phyloP scores from a whole-genome alignment of 2,113 vertebrate species.

The Rhagologus leucostigma region DNA sequence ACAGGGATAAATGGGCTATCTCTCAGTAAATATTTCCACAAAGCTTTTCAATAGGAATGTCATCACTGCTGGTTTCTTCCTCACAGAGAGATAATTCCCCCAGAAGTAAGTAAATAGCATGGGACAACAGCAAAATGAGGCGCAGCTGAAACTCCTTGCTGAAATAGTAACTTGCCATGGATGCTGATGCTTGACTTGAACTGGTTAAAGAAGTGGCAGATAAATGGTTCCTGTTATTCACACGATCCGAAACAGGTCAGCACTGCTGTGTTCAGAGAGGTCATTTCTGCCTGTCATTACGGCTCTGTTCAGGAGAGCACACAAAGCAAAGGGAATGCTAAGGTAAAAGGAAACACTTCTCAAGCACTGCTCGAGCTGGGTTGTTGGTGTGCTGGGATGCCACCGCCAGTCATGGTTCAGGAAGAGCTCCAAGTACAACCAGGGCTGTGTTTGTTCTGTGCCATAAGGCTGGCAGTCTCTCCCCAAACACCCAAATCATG shows the following conservation, averaged over 20 bases:
- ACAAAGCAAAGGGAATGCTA: neutral
- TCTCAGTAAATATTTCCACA: neutral
- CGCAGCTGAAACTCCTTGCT: neutral
- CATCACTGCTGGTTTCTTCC: neutral
- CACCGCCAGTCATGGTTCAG: neutral
- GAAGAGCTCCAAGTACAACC: neutral
- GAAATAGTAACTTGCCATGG: neutral
- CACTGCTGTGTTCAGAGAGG: neutral
- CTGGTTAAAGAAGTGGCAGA: neutral
- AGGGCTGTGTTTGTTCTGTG: neutral
- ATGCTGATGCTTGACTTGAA: neutral
- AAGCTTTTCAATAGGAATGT: neutral
- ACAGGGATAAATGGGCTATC: neutral
- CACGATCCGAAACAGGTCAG: neutral
- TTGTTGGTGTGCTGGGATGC: neutral
- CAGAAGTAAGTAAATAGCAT: neutral
- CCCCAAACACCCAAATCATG: neutral
- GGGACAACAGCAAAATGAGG: neutral
- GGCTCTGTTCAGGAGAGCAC: neutral
- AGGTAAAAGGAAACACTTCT: neutral
- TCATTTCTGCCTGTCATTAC: neutral
- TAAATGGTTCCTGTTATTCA: neutral
- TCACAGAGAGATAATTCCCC: neutral
- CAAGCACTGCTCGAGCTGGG: neutral
- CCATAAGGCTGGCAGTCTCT: neutral